Base-by-base conservation (phyloP, 2,888 invertebrate species). In the Latheticus oryzae region DNA sequence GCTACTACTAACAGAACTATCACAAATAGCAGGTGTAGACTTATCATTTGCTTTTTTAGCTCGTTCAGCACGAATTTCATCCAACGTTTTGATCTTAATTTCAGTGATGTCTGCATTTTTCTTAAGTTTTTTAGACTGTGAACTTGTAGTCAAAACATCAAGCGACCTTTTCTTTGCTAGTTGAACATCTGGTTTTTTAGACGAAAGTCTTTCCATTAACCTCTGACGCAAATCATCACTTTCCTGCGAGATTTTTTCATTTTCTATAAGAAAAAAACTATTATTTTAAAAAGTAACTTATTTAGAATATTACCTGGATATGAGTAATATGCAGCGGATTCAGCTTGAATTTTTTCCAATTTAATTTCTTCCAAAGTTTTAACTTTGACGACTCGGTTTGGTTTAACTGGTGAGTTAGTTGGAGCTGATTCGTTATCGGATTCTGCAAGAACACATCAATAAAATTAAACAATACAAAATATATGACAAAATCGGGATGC, bases 381-480 rank as follows among this genome's bases (percentile, higher is more conserved):
- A 8, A 45, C 45, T 62, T 80, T 75, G 30, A 77, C 78, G 13
- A 69, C 65, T 32, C 78, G 76, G 60, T 80, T 80, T 38, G 68
- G 67, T 77, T 82, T 83, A 59, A 73, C 73, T 58, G 87, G 87
- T 63, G 85, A 85, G 53, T 81, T 80, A 21, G 87, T 84, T 15
- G 87, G 85, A 66, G 82, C 83, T 76, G 88, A 87, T 82, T 89
- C 89, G 78, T 83, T 87, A 83, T 89, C 89, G 72, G 89, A 89
- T 80, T 89, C 89, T 89, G 87, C 83, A 88, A 88, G 85, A 82
- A 87, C 83, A 86, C 84, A 85, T 76, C 77, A 72, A 72, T 67
- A 63, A 57, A 58, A 42, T 12, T 60, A 51, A 48, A 59, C 16
- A 58, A 8, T 37, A 30, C n/a, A 26, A 60, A 48, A 57, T 58